Evolutionary conservation across 1,140 invertebrate genomes (phyloP).

Genomic region (Meteorus sp.): DNA sequence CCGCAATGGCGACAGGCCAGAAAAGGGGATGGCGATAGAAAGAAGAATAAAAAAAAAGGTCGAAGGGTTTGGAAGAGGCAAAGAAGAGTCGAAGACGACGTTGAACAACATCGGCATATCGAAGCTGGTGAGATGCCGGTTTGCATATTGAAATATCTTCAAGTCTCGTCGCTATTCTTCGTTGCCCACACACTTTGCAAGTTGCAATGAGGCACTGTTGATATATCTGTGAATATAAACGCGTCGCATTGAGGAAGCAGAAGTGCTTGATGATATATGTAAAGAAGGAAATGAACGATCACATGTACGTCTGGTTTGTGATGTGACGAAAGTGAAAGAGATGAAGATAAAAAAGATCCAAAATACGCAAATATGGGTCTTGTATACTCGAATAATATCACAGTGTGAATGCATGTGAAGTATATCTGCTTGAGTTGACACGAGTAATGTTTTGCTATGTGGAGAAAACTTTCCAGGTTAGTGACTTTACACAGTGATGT

Average conservation of each 20-base stretch:
- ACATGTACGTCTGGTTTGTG: too few species aligned
- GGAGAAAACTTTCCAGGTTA: background rate
- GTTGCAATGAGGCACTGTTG: too few species aligned
- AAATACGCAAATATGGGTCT: constrained; percentile 26
- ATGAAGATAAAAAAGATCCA: too few species aligned
- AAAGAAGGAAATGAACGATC: too few species aligned
- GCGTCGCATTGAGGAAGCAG: too few species aligned
- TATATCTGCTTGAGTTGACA: constrained; percentile 16
- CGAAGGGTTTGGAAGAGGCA: background rate
- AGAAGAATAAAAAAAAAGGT: constrained; percentile 12
- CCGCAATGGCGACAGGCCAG: constrained; percentile 34
- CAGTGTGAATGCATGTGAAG: background rate
- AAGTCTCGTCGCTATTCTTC: constrained; percentile 42
- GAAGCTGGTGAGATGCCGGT: constrained; percentile 44
- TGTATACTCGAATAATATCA: background rate
- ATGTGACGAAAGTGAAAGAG: too few species aligned
- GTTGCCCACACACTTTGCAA: too few species aligned
- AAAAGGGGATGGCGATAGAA: constrained; percentile 25
- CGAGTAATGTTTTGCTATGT: constrained; percentile 19
- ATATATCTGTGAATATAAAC: too few species aligned
- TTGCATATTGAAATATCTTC: constrained; percentile 46
- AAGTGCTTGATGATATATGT: too few species aligned
- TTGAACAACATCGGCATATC: constrained; percentile 45
- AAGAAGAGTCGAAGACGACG: background rate
- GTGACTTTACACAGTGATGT: background rate